phyloP scores from a whole-genome alignment of 2,797 vertebrate genomes.

The Sebastes minor region DNA sequence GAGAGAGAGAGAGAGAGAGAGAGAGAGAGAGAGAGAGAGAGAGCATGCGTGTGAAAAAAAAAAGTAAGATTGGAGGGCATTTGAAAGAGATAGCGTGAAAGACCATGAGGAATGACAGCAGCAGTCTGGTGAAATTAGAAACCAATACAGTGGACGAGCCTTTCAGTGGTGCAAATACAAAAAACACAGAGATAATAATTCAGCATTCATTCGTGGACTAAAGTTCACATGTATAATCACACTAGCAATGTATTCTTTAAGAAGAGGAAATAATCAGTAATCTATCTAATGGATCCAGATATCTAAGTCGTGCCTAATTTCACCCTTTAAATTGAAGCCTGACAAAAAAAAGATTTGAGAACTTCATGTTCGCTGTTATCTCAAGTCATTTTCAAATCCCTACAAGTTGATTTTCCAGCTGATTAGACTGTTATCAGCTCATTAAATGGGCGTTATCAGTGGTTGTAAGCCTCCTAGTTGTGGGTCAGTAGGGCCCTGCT shows the following conservation, averaged over 20 bases:
- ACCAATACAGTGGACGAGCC: background rate
- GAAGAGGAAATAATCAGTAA: background rate
- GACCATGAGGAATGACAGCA: constrained; percentile 33
- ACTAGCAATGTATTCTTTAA: background rate
- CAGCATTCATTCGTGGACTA: no score
- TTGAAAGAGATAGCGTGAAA: constrained; percentile 30
- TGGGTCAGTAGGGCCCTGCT: no score
- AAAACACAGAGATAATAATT: background rate
- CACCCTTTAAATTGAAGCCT: background rate
- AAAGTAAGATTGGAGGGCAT: constrained; percentile 16
- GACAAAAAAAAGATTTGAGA: background rate
- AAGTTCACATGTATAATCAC: background rate
- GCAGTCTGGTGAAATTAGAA: constrained; percentile 39
- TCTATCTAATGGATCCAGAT: background rate
- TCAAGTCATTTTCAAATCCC: background rate
- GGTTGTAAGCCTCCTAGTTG: no score
- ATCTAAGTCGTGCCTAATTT: background rate
- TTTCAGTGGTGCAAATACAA: background rate
- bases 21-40: background rate
- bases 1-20: background rate
- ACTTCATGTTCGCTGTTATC: background rate
- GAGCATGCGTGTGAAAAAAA: background rate
- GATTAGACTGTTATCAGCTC: no score
- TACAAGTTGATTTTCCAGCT: no score
- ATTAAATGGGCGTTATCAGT: no score